phyloP scores from a whole-genome alignment of 2,888 invertebrate species.

The Pantelozetes paolii region DNA sequence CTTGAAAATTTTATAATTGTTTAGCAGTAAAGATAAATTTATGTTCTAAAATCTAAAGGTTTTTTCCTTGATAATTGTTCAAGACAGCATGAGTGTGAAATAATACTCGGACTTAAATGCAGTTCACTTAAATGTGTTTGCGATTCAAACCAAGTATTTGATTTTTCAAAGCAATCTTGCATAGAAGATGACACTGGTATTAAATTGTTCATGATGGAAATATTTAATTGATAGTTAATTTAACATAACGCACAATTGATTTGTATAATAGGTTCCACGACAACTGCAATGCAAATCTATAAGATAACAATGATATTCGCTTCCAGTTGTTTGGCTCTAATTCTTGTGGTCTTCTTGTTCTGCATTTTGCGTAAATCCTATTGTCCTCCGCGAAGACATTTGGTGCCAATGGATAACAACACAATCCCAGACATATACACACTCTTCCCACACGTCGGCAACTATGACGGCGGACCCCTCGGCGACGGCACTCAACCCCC shows the following conservation, averaged over 20 bases:
- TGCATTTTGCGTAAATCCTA: conserved; percentile 38
- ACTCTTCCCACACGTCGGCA: conserved; percentile 30
- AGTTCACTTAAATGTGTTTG: too few relatives aligned
- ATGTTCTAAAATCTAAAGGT: too few relatives aligned
- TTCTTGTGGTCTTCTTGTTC: conserved; percentile 37
- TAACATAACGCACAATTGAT: not conserved
- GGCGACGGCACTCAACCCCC: conserved; percentile 25
- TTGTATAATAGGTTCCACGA: not conserved
- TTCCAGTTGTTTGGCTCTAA: conserved; percentile 39
- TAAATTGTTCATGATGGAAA: not conserved
- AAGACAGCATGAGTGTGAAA: too few relatives aligned
- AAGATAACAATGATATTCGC: conserved; percentile 42
- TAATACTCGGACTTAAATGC: too few relatives aligned
- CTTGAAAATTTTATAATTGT: too few relatives aligned
- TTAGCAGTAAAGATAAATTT: too few relatives aligned
- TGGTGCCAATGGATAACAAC: not conserved
- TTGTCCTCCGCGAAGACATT: conserved; percentile 17
- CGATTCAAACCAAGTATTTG: too few relatives aligned
- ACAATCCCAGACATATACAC: conserved; percentile 33
- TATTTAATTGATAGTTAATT: not conserved
- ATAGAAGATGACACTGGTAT: not conserved
- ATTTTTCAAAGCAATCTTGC: too few relatives aligned
- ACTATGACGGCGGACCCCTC: conserved; percentile 22
- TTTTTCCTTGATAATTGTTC: too few relatives aligned
- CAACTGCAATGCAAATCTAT: conserved; percentile 36